Evolutionary conservation across 2,113 vertebrate species (phyloP).

Genomic region (Seriola quinqueradiata): DNA sequence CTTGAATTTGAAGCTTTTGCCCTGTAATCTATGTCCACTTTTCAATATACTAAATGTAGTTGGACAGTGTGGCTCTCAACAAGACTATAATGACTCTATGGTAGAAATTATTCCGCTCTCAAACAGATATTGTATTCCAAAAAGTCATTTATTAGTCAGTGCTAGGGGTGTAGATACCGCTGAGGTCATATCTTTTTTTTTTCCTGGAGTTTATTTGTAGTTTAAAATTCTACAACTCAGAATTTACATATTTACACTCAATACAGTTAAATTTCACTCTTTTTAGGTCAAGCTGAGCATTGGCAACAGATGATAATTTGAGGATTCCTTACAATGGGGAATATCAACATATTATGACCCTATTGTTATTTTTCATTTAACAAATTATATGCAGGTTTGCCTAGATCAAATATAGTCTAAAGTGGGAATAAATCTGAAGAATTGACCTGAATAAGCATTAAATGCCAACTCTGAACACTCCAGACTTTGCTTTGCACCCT

Average conservation of each 20-base stretch:
- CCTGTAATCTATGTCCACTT: not conserved
- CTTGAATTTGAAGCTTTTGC: slow-evolving; percentile 1
- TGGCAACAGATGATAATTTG: too few relatives aligned
- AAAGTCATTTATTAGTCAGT: not conserved
- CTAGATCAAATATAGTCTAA: not conserved
- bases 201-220: not conserved
- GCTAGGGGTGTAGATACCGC: not conserved
- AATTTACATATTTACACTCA: too few relatives aligned
- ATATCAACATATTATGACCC: too few relatives aligned
- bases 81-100: not conserved
- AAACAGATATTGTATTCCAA: not conserved
- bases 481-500: not conserved
- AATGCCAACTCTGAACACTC: not conserved
- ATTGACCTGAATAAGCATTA: too few relatives aligned
- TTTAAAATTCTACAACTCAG: not conserved
- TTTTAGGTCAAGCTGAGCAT: too few relatives aligned
- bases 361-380: not conserved
- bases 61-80: not conserved
- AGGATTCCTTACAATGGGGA: too few relatives aligned
- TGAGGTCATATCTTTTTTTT: not conserved
- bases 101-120: not conserved
- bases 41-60: not conserved
- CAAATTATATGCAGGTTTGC: not conserved
- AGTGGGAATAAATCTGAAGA: not conserved
- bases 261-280: too few relatives aligned